A percentile compares a stretch with the other conserved stretches of the same genome.
Conservation (phyloP, 2,113 vertebrate species). For the Rhea pennata region DNA sequence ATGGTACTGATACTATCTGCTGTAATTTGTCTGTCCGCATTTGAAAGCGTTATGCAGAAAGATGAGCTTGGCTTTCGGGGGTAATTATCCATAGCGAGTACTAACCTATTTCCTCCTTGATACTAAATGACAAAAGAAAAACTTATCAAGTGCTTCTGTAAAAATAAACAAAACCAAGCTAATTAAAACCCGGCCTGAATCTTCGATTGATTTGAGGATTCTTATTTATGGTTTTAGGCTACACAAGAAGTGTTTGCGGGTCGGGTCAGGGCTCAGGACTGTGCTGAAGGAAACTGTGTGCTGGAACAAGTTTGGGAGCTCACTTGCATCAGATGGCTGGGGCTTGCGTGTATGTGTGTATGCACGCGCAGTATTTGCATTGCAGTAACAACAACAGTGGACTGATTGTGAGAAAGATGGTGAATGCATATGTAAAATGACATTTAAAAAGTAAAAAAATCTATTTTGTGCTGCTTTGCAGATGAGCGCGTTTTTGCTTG, state of each 20-base stretch:
- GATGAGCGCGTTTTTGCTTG: background rate
- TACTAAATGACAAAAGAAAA: background rate
- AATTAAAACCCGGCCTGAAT: background rate
- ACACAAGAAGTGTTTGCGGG: background rate
- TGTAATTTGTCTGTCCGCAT: background rate
- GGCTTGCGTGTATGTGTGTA: accelerated
- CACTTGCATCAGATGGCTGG: accelerated
- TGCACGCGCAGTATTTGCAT: background rate
- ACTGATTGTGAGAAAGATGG: background rate
- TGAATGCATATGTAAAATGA: background rate
- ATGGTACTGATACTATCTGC: background rate
- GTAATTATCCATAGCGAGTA: background rate
- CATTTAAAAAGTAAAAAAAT: background rate
- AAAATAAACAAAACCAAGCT: background rate
- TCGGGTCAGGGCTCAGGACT: background rate
- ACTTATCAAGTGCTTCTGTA: background rate
- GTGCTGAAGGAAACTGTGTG: background rate
- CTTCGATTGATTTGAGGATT: background rate
- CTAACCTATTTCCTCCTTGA: background rate
- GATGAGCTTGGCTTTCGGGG: background rate
- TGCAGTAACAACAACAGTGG: background rate
- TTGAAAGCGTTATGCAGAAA: background rate
- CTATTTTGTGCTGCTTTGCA: background rate
- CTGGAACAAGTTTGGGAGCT: background rate
- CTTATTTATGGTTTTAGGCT: background rate